Conservation (phyloP, 2,797 vertebrate species). For the Siniperca scherzeri region DNA sequence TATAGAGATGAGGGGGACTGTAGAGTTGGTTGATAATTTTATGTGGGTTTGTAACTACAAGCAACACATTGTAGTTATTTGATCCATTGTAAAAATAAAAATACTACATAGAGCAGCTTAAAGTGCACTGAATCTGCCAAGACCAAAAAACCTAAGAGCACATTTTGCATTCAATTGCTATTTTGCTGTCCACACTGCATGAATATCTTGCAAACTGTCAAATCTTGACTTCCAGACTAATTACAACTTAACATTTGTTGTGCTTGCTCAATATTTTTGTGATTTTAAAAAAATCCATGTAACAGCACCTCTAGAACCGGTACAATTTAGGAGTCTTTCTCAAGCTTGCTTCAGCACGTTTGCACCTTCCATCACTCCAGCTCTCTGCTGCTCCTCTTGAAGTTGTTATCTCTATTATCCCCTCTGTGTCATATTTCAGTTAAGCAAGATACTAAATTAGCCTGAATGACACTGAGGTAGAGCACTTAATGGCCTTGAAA, state of each 20-base stretch:
- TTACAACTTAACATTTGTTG: background rate
- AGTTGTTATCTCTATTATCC: slow-evolving; percentile 18
- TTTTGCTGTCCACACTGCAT: background rate
- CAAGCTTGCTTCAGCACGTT: background rate
- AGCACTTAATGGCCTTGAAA: slow-evolving; percentile 45
- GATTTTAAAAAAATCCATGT: background rate
- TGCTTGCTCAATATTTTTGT: background rate
- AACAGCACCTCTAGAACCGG: background rate
- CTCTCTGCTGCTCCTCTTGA: background rate
- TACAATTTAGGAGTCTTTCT: background rate
- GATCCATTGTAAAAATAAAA: too few relatives aligned
- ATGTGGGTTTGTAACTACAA: background rate
- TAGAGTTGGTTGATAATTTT: background rate
- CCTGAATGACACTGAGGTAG: slow-evolving; percentile 39
- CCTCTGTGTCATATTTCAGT: slow-evolving; percentile 18
- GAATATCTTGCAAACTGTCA: background rate
- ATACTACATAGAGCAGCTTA: background rate
- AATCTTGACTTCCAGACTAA: background rate
- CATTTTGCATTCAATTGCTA: background rate
- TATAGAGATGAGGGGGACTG: background rate
- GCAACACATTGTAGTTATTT: background rate
- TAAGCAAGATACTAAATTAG: slow-evolving; percentile 40
- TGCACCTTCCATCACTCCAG: background rate
- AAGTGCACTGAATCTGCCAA: background rate
- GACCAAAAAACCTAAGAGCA: background rate